Evolutionary conservation across 2,888 invertebrate genomes (phyloP).

Genomic region (Orchestes rusci): DNA sequence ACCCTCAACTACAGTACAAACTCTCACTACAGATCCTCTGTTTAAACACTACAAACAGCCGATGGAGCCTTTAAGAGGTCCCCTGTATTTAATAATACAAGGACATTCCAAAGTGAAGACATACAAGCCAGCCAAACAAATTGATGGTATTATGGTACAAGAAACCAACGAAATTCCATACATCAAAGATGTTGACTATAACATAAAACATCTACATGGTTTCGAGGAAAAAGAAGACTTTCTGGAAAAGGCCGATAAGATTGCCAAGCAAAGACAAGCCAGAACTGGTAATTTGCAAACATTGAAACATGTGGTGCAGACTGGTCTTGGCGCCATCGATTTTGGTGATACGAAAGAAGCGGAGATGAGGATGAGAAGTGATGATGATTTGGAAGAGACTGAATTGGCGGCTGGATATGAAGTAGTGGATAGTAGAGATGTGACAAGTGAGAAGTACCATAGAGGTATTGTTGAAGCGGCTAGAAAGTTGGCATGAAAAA

Average conservation of each 20-base stretch:
- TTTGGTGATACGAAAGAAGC: constrained; percentile 23
- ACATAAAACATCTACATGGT: constrained; percentile 53
- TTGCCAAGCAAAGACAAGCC: constrained; percentile 29
- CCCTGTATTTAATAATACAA: constrained; percentile 73
- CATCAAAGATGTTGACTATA: constrained; percentile 33
- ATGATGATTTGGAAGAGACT: constrained; percentile 46
- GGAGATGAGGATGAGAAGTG: constrained; percentile 14
- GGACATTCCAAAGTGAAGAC: constrained; percentile 83
- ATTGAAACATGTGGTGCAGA: constrained; percentile 40
- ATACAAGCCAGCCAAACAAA: constrained; percentile 58
- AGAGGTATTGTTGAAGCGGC: constrained; percentile 55
- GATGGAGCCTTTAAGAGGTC: constrained; percentile 52
- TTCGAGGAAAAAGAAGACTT: constrained; percentile 30
- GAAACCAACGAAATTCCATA: constrained; percentile 51
- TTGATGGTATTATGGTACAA: constrained; percentile 44
- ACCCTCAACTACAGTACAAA: constrained; percentile 47
- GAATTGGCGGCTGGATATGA: constrained; percentile 53
- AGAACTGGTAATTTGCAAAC: constrained; percentile 39
- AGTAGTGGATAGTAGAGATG: constrained; percentile 49
- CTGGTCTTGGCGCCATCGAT: constrained; percentile 41
- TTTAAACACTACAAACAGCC: constrained; percentile 58
- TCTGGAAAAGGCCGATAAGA: constrained; percentile 33
- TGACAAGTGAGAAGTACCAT: constrained; percentile 51
- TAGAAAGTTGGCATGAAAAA: constrained; percentile 4
- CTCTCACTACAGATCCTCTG: constrained; percentile 53